Percentiles rank a stretch among this genome's conserved stretches.
phyloP scores from a whole-genome alignment of 2,797 vertebrate species.

The Mionectes olivaceus region DNA sequence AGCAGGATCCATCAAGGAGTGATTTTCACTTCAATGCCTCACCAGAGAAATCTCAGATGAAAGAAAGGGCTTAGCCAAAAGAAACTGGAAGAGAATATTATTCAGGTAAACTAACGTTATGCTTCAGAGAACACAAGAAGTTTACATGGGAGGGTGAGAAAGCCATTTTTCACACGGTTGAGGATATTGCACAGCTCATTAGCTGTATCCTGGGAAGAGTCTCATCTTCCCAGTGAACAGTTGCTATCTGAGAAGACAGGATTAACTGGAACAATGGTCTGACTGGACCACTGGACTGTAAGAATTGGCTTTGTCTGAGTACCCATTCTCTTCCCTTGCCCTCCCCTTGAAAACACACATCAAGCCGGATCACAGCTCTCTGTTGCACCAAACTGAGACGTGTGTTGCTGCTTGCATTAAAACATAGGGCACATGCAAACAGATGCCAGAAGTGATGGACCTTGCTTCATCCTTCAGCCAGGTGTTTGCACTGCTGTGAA shows the following conservation, averaged over 20 bases:
- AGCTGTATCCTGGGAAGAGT: background rate
- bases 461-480: accelerated
- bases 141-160: slow-evolving; percentile 14
- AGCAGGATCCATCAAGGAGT: background rate
- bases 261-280: slow-evolving; percentile 46
- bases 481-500: background rate
- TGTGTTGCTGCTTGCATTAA: background rate
- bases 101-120: background rate
- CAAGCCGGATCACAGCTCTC: background rate
- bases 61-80: background rate
- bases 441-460: background rate
- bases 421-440: background rate
- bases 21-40: background rate
- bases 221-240: background rate
- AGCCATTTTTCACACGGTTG: background rate
- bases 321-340: background rate
- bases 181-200: background rate
- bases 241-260: slow-evolving; percentile 35
- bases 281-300: background rate
- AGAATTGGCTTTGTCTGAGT: slow-evolving; percentile 18
- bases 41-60: background rate
- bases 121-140: background rate
- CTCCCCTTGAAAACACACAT: background rate
- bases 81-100: background rate
- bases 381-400: background rate